Conservation (phyloP, 2,888 invertebrate genomes). For the Tipula vernalis region DNA sequence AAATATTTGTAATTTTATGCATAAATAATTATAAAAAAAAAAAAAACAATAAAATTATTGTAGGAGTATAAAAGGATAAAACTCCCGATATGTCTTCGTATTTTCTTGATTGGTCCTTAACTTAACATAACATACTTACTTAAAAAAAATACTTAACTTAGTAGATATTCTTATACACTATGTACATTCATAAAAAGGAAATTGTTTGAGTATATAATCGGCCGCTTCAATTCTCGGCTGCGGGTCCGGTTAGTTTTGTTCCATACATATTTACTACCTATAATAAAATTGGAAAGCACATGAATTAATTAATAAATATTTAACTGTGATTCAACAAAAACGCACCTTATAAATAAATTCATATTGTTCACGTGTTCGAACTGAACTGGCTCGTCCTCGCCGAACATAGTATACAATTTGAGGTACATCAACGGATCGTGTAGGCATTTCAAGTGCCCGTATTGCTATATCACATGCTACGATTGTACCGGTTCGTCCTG, state of each 20-base stretch:
- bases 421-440: slow-evolving; percentile 71
- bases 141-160: background rate
- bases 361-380: slow-evolving; percentile 86
- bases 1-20: background rate
- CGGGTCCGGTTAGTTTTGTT: slow-evolving; percentile 66
- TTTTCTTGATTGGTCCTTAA: background rate
- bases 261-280: slow-evolving; percentile 74
- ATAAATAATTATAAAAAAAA: background rate
- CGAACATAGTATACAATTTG: slow-evolving; percentile 72
- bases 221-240: slow-evolving; percentile 39
- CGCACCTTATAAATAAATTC: slow-evolving; percentile 79
- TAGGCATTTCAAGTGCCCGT: slow-evolving; percentile 66
- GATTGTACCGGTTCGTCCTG: slow-evolving; percentile 78
- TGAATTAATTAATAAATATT: background rate
- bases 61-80: background rate
- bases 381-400: slow-evolving; percentile 76
- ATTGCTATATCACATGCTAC: slow-evolving; percentile 79
- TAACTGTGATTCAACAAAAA: background rate
- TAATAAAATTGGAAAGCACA: slow-evolving; percentile 23
- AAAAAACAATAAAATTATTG: background rate
- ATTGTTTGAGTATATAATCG: background rate
- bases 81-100: background rate
- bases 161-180: background rate
- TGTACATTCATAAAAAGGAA: background rate
- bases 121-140: background rate